Evolutionary conservation across 2,888 invertebrate genomes (phyloP).

Genomic region (Hirtodrosophila histrioides): DNA sequence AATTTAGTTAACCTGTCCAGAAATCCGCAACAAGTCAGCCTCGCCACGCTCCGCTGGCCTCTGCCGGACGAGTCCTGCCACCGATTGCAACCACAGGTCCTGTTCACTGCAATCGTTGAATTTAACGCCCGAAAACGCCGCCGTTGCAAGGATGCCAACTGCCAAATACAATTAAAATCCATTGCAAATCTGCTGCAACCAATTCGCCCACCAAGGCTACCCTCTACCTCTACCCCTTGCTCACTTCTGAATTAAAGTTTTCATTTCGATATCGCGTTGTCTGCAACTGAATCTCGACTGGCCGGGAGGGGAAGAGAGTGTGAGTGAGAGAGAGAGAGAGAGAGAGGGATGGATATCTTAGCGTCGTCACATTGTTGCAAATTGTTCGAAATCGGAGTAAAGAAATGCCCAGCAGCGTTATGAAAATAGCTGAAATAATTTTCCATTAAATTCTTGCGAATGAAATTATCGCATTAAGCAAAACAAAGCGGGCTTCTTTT

Average conservation of each 20-base stretch:
- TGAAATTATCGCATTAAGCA: conserved; percentile 73
- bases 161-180: conserved; percentile 71
- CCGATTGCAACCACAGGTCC: conserved; percentile 48
- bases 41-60: conserved; percentile 5
- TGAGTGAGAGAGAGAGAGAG: no score
- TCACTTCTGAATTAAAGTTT: conserved; percentile 43
- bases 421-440: conserved; percentile 76
- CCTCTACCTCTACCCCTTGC: not conserved
- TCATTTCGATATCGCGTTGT: conserved; percentile 26
- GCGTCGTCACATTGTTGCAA: conserved; percentile 25
- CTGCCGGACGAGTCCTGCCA: conserved; percentile 24
- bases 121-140: conserved; percentile 63
- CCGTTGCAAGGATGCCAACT: conserved; percentile 37
- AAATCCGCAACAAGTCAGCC: conserved; percentile 45
- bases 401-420: conserved; percentile 57
- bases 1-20: conserved; percentile 30
- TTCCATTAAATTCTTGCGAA: conserved; percentile 72
- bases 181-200: conserved; percentile 51
- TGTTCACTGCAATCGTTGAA: conserved; percentile 60
- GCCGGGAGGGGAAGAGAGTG: no score
- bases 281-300: conserved; percentile 8
- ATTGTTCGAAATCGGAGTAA: conserved; percentile 16
- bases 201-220: conserved; percentile 37
- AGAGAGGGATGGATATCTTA: conserved; percentile 1
- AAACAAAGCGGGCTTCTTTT: conserved; percentile 50